A percentile compares a stretch with the other conserved stretches of the same genome.
These are phyloP conservation scores for Catonia carolina DNA, from an alignment of 2,888 invertebrate genomes.

Conservation along the genomic window DNA sequence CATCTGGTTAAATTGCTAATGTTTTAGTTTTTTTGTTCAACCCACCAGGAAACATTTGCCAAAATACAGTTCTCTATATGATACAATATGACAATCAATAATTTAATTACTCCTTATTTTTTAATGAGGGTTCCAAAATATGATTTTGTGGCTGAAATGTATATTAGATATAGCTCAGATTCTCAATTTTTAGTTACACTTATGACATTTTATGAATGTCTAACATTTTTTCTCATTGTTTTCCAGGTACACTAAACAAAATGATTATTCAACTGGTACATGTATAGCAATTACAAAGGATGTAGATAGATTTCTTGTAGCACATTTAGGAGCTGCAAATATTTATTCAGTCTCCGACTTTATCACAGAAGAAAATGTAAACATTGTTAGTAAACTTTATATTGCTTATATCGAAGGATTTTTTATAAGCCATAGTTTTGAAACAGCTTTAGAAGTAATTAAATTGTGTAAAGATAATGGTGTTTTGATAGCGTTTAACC, in stretches of 20 bases:
- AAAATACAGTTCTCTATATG: too few relatives aligned
- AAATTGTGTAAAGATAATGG: slow-evolving; percentile 41
- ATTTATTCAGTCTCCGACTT: slow-evolving; percentile 17
- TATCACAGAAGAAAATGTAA: neutral
- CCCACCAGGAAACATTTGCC: too few relatives aligned
- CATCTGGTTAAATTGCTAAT: too few relatives aligned
- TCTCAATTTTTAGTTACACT: too few relatives aligned
- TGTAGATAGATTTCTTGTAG: slow-evolving; percentile 14
- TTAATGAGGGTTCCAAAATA: too few relatives aligned
- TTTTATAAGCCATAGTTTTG: slow-evolving; percentile 48
- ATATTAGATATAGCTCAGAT: too few relatives aligned
- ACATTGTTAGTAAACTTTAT: slow-evolving; percentile 11
- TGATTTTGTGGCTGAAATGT: too few relatives aligned
- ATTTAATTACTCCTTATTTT: too few relatives aligned
- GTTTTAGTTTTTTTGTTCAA: too few relatives aligned
- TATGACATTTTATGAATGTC: too few relatives aligned
- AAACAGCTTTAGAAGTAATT: slow-evolving; percentile 44
- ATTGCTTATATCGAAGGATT: slow-evolving; percentile 51
- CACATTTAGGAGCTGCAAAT: slow-evolving; percentile 22
- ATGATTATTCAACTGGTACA: slow-evolving; percentile 14
- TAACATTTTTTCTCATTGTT: too few relatives aligned
- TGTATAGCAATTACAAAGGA: slow-evolving; percentile 18
- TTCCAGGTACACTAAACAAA: slow-evolving; percentile 20
- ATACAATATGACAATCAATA: too few relatives aligned
- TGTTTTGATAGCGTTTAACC: slow-evolving; percentile 47